Evolutionary conservation across 2,797 vertebrate genomes (phyloP).

Genomic region (Leptoclinus maculatus): DNA sequence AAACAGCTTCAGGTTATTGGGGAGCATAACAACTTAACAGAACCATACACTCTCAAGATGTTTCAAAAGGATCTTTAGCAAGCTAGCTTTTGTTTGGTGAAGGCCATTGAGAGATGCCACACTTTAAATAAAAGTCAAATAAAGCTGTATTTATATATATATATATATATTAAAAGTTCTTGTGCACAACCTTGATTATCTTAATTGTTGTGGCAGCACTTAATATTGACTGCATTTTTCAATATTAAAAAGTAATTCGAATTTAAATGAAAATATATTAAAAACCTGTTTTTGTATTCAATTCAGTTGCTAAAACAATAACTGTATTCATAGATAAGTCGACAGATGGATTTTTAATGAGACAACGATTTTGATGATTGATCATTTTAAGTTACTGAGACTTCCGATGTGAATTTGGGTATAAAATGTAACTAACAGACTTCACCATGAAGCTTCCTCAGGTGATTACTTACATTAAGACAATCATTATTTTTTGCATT

Average conservation of each 20-base stretch:
- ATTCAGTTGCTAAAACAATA: not conserved
- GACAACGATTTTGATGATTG: not conserved
- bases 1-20: conserved; percentile 58
- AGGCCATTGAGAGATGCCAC: conserved; percentile 9
- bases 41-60: conserved; percentile 26
- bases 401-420: too few species aligned
- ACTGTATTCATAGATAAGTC: not conserved
- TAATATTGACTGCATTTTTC: conserved; percentile 7
- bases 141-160: not conserved
- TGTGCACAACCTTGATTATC: not conserved
- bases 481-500: not conserved
- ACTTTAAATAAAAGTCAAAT: conserved; percentile 15
- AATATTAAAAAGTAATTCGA: not conserved
- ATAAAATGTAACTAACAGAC: too few species aligned
- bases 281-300: not conserved
- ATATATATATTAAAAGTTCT: not conserved
- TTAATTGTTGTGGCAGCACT: not conserved
- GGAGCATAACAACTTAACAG: conserved; percentile 44
- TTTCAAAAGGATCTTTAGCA: conserved; percentile 35
- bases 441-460: not conserved
- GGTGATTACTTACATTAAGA: not conserved
- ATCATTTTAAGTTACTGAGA: not conserved
- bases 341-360: not conserved
- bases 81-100: conserved; percentile 29
- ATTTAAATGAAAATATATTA: not conserved